Evolutionary conservation across 1,140 invertebrate species (phyloP).

Genomic region (Orius laevigatus): DNA sequence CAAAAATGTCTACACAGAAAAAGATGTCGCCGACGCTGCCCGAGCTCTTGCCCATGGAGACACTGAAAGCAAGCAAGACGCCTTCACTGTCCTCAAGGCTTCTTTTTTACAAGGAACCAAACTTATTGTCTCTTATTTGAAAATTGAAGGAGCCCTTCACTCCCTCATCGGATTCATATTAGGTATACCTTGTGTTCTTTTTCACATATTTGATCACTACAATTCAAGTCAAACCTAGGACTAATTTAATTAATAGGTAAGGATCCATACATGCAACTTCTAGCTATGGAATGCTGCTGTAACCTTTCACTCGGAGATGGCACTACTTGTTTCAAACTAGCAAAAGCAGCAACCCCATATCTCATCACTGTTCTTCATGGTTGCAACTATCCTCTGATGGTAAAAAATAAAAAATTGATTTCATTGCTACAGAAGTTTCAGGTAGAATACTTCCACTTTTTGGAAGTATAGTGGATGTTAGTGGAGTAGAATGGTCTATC

Average conservation of each 20-base stretch:
- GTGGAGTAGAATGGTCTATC: too few species aligned
- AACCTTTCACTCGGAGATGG: conserved; percentile 28
- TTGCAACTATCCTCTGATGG: conserved; percentile 26
- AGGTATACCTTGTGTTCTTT: conserved; percentile 22
- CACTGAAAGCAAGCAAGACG: neutral
- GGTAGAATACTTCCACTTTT: too few species aligned
- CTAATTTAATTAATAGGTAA: conserved; percentile 22
- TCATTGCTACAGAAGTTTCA: conserved; percentile 10
- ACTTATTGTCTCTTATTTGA: conserved; percentile 27
- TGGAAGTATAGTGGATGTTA: too few species aligned
- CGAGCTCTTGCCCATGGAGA: neutral
- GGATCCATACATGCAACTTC: conserved; percentile 26
- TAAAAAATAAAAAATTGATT: conserved; percentile 19
- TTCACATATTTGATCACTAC: too few species aligned
- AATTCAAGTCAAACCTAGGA: too few species aligned
- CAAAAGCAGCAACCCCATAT: conserved; percentile 28
- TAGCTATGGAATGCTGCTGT: conserved; percentile 29
- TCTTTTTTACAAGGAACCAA: conserved; percentile 26
- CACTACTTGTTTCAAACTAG: conserved; percentile 23
- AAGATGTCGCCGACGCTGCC: neutral
- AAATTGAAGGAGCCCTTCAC: conserved; percentile 27
- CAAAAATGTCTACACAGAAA: neutral
- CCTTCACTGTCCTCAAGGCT: conserved; percentile 25
- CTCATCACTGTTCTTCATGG: conserved; percentile 27
- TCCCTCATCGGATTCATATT: conserved; percentile 29